A percentile compares a stretch with the other conserved stretches of the same genome.
Conservation (phyloP, 2,888 invertebrate species). For the Lathronympha strigana region DNA sequence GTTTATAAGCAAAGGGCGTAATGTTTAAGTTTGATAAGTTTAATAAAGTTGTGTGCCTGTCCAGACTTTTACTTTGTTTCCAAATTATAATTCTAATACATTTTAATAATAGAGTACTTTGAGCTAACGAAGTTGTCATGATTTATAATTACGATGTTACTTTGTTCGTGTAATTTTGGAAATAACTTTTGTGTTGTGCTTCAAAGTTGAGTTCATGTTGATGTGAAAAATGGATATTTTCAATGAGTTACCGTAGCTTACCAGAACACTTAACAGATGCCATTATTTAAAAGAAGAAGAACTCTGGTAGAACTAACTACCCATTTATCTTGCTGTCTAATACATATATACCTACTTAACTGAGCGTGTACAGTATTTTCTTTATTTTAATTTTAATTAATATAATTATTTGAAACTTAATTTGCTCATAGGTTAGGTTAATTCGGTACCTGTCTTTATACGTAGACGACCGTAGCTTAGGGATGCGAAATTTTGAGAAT, state of each 20-base stretch:
- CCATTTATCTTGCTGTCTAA: too few relatives aligned
- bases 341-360: too few relatives aligned
- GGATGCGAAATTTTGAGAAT: too few relatives aligned
- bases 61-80: neutral
- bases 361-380: too few relatives aligned
- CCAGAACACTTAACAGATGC: too few relatives aligned
- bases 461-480: too few relatives aligned
- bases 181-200: neutral
- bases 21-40: slow-evolving; percentile 41
- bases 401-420: too few relatives aligned
- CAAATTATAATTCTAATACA: neutral
- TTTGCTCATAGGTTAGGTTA: too few relatives aligned
- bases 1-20: slow-evolving; percentile 38
- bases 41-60: slow-evolving; percentile 15
- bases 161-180: neutral
- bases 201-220: neutral
- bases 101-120: neutral
- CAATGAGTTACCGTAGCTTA: neutral
- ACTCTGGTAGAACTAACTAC: too few relatives aligned
- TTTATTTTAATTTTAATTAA: too few relatives aligned
- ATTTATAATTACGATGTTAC: neutral
- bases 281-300: too few relatives aligned
- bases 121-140: neutral
- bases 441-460: too few relatives aligned
- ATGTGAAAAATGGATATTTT: neutral